Conservation (phyloP, 2,113 vertebrate species). For the Motacilla alba region DNA sequence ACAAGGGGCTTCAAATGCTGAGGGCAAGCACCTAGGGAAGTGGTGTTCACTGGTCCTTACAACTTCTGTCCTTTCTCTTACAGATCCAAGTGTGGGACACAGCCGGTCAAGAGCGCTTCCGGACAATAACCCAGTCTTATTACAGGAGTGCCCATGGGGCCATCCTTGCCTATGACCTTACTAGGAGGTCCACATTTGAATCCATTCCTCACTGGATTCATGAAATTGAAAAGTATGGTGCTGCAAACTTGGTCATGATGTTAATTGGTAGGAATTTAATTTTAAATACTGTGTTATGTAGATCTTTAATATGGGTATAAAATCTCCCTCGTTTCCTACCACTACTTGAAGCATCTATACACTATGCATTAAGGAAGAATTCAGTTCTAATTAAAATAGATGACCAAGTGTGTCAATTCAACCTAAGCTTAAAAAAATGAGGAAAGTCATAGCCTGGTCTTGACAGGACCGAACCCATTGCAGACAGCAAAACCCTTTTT, state of each 20-base stretch:
- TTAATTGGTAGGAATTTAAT: conserved; percentile 84
- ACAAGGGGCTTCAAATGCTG: background rate
- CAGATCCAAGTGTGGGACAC: conserved; percentile 99
- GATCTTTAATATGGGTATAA: background rate
- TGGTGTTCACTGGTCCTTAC: background rate
- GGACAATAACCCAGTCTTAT: conserved; percentile 98
- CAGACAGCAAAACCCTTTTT: background rate
- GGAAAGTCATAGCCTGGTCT: background rate
- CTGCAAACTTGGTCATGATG: conserved; percentile 85
- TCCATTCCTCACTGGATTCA: conserved; percentile 90
- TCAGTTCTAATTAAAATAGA: background rate
- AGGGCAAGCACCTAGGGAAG: background rate
- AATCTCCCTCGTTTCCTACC: background rate
- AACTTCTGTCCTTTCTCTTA: background rate
- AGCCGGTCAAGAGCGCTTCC: conserved; percentile 94
- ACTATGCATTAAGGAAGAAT: background rate
- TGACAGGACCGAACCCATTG: background rate
- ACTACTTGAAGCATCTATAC: background rate
- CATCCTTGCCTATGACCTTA: conserved; percentile 96
- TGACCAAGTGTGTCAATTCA: background rate
- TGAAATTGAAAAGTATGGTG: conserved; percentile 90
- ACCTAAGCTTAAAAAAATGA: background rate
- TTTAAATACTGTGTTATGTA: background rate
- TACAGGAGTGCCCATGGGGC: conserved; percentile 95
- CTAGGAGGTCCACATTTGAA: conserved; percentile 83